Evolutionary conservation across 2,888 invertebrate species (phyloP), one percentile per base, ranked within the genome.

Genomic region (Cryptophagus acutangulus): DNA sequence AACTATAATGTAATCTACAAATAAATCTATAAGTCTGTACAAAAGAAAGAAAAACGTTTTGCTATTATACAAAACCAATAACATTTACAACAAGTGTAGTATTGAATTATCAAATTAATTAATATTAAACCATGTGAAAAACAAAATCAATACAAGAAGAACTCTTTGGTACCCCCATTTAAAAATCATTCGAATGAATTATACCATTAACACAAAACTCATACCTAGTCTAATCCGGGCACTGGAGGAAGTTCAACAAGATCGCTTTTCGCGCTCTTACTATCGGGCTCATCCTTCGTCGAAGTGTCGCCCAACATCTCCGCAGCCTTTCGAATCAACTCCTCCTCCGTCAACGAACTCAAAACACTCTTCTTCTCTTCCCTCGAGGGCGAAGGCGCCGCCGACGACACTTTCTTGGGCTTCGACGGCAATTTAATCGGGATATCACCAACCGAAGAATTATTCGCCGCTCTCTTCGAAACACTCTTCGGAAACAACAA

Each of bases 251-350:
- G 18, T 17, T 20, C 17, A 16, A 34, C 17, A n/a, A n/a, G n/a
- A n/a, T 29, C 30, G 8, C 5, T 10, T 29, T 29, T 29, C 10
- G 9, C 12, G 10, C 12, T 6, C 10, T 29, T 29, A 29, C 6
- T 12, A 29, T 29, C 12, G 30, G 30, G 9, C 8, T 4, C n/a
- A 31, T 31, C 31, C 9, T 43, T 46, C 16, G n/a, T n/a, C n/a
- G n/a, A n/a, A n/a, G 43, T 62, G 24, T 73, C 72, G 0, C 72
- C 73, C 36, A 76, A 58, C 70, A 77, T 75, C 58, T 77, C 77
- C 17, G 72, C 74, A 16, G 77, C 77, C 59, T 76, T 77, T 44
- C 72, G 71, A 16, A 77, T 74, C 18, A 78, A 55, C 49, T 78
- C 78, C 42, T 73, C 71, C 52, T 77, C 77, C 20, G 75, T 72